Evolutionary conservation across 2,797 vertebrate genomes (phyloP), one percentile per base, ranked within the genome.

Genomic region (Pseudochaenichthys georgianus): DNA sequence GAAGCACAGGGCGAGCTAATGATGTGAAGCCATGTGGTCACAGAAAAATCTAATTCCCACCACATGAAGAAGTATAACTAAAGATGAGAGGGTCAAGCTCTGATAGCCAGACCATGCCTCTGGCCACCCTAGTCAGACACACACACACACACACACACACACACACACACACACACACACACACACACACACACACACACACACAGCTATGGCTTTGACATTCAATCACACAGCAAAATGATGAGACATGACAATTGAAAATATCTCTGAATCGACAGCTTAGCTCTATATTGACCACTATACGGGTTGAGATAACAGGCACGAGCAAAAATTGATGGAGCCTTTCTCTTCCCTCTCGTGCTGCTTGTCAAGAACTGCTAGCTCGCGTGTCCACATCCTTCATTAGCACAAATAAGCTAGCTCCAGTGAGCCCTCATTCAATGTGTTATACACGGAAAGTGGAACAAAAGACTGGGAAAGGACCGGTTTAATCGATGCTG

Each of bases 331-430:
- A 74, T 19, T 64, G 66, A 59, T 62, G 53, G 47, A 83, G 69
- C 31, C 63, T 64, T 68, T 78, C 63, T 80, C 61, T 57, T 78
- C 66, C 47, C 52, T 41, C 59, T 78, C 63, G 61, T 68, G 81
- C 81, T 75, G 81, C 75, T 73, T 88, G 87, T 90, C 89, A 89
- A 87, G 86, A 83, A 55, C 72, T 82, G 89, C 83, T 93, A 93
- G 91, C 92, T 86, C 31, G 41, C 15, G 11, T 54, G 23, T 65
- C 46, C 70, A 91, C 88, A 91, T 90, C 83, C 86, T 87, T 85
- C 77, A 16, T 63, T 89, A 92, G 89, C 89, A 78, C 21, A 58
- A 79, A 81, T 31, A 58, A 89, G 87, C 81, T 83, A 74, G 77
- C 61, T 28, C n/a, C 16, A 12, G 61, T 4, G 59, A 38, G 69